phyloP scores from a whole-genome alignment of 2,888 invertebrate species.

The Drosophila nr. fundita region DNA sequence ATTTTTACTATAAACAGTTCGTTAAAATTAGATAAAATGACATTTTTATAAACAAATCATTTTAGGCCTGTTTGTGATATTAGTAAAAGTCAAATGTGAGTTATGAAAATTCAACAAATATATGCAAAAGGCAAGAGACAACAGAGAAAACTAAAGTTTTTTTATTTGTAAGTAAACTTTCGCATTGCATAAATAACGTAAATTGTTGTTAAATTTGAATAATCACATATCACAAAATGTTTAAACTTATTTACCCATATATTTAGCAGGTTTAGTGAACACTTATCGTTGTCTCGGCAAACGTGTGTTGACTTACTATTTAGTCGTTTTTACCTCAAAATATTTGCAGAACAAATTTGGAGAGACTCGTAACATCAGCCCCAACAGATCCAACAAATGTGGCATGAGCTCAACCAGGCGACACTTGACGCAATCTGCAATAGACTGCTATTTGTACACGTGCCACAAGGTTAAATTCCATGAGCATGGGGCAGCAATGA shows the following conservation, averaged over 20 bases:
- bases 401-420: constrained; percentile 24
- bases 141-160: background rate
- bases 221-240: constrained; percentile 1
- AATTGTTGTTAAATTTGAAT: background rate
- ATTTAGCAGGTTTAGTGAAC: background rate
- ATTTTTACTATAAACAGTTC: background rate
- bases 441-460: constrained; percentile 50
- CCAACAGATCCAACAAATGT: background rate
- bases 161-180: background rate
- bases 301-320: constrained; percentile 38
- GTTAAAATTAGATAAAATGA: background rate
- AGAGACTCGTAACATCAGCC: constrained; percentile 1
- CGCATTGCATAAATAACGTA: constrained; percentile 2
- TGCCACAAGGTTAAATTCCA: constrained; percentile 41
- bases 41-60: background rate
- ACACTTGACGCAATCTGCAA: constrained; percentile 72
- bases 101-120: background rate
- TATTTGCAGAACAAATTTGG: constrained; percentile 34
- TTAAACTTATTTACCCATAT: constrained; percentile 5
- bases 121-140: background rate
- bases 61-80: background rate
- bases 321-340: constrained; percentile 26
- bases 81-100: background rate
- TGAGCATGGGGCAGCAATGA: background rate
- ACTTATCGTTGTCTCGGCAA: background rate